Evolutionary conservation across 2,113 vertebrate genomes (phyloP), one percentile per base, ranked within the genome.

Genomic region (Gymnocephalus cernua): DNA sequence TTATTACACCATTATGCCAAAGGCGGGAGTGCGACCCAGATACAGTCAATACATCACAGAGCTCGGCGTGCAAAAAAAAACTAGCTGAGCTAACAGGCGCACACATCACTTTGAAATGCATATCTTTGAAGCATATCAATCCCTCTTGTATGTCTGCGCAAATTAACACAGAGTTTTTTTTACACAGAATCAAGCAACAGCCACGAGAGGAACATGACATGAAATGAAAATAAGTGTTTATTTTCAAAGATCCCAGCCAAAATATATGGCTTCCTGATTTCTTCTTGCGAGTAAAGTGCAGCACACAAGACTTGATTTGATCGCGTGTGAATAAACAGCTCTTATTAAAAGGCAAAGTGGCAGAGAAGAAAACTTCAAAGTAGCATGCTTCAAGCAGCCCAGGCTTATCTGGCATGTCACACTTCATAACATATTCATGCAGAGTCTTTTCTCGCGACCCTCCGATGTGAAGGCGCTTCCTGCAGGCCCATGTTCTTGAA

Each of bases 351-450:
- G 51, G 80, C 82, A 59, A 75, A 84, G 82, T 16, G 25, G 73
- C 44, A 25, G 41, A 82, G 66, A 29, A 74, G 73, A 19, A 82
- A 78, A 89, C 84, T 89, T 95, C 87, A 92, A 92, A 94, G 89
- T 78, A 47, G n/a, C 47, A 61, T 50, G 74, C 88, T 90, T 88
- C 83, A 71, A 91, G 90, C 76, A 57, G 79, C 83, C 57, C 5
- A 7, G 54, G 73, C 89, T 93, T 87, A 90, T 92, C 90, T 77
- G 73, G 65, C 62, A 61, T 84, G 77, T 88, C 82, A 86, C 62
- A 83, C 77, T 90, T 91, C 89, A 92, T 91, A 59, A 93, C 74
- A 90, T 86, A 93, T 93, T 65, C 53, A 93, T 91, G 83, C 71
- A 56, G 69, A 58, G 88, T 86, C 88, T 91, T 88, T 84, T 32